These are phyloP conservation scores for Leptothorax acervorum DNA, from an alignment of 2,888 invertebrate genomes.

Conservation along the genomic window DNA sequence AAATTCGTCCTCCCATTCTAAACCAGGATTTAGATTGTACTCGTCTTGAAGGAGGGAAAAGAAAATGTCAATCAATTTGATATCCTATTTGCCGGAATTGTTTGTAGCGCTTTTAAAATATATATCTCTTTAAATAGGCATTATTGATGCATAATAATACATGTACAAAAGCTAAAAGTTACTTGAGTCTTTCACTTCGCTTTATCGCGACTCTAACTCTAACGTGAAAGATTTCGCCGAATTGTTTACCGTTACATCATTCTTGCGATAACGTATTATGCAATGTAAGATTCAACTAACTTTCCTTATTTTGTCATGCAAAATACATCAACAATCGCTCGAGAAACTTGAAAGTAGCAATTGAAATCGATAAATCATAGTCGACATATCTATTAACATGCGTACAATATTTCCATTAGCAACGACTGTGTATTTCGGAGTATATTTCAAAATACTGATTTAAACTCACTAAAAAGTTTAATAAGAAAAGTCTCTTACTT, in stretches of 20 bases:
- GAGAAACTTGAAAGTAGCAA: conserved; percentile 69
- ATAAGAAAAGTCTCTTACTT: conserved; percentile 23
- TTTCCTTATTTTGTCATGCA: conserved; percentile 53
- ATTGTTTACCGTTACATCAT: neutral
- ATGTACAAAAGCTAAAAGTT: conserved; percentile 20
- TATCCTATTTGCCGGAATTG: conserved; percentile 79
- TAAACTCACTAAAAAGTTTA: conserved; percentile 35
- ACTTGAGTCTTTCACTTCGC: conserved; percentile 5
- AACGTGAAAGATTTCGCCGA: neutral
- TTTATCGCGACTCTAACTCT: neutral
- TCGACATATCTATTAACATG: conserved; percentile 74
- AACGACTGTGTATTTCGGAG: conserved; percentile 52
- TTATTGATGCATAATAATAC: conserved; percentile 69
- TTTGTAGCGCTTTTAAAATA: conserved; percentile 67
- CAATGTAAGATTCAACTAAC: conserved; percentile 38
- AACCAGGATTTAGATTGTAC: conserved; percentile 99
- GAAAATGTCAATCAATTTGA: conserved; percentile 86
- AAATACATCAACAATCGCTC: conserved; percentile 72
- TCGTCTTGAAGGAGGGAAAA: conserved; percentile 95
- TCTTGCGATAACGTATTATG: conserved; percentile 8
- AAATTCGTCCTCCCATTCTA: conserved; percentile 99
- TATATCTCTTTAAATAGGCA: conserved; percentile 51
- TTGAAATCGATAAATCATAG: conserved; percentile 68
- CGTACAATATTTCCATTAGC: conserved; percentile 68
- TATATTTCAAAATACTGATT: conserved; percentile 28